phyloP scores from a whole-genome alignment of 53 echinoderm and acorn worm genomes.

The Temnopleurus reevesii region DNA sequence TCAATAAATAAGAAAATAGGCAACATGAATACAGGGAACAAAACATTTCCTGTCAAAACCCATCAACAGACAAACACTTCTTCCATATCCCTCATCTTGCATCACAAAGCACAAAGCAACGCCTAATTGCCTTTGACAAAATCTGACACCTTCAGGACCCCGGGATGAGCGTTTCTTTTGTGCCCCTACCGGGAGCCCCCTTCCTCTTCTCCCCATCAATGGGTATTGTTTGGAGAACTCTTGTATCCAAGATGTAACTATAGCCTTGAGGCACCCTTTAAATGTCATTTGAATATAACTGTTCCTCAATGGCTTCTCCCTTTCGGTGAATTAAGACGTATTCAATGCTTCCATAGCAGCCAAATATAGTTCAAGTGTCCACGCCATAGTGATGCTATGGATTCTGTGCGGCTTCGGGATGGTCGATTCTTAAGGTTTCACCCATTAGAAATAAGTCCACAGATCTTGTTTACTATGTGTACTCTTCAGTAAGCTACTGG shows the following conservation, averaged over 20 bases:
- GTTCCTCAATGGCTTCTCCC: not conserved
- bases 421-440: not conserved
- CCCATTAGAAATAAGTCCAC: not conserved
- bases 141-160: not conserved
- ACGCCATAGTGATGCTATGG: not conserved
- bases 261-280: not conserved
- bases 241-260: conserved; percentile 8
- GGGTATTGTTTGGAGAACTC: not conserved
- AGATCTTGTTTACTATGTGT: not conserved
- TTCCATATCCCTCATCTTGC: not conserved
- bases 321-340: not conserved
- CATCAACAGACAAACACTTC: conserved; percentile 5
- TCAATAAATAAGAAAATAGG: too few species aligned
- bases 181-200: not conserved
- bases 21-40: too few species aligned
- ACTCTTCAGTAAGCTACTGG: too few species aligned
- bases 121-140: conserved; percentile 18
- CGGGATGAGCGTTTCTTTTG: not conserved
- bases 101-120: not conserved
- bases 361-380: conserved; percentile 17
- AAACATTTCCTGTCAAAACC: too few species aligned
- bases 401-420: not conserved
- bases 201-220: not conserved
- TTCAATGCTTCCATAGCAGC: not conserved
- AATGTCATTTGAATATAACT: conserved; percentile 44